phyloP scores from a whole-genome alignment of 2,113 vertebrate genomes.

The Cacatua alba region DNA sequence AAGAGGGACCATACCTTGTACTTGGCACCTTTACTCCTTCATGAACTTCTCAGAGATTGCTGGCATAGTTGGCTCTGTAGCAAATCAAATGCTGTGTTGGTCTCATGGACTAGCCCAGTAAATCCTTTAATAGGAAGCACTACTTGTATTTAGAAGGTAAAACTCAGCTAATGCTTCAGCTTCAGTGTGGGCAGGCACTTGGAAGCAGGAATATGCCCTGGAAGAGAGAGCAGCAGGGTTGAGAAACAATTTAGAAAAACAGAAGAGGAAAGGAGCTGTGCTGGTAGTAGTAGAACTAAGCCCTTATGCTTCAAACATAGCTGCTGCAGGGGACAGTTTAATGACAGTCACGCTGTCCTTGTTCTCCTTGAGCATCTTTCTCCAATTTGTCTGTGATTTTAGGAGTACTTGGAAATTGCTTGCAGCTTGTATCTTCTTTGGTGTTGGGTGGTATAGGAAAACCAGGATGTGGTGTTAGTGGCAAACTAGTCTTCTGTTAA shows the following conservation, averaged over 20 bases:
- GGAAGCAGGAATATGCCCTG: not conserved
- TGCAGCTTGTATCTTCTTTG: not conserved
- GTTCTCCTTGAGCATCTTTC: not conserved
- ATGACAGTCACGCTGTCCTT: not conserved
- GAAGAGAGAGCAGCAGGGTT: not conserved
- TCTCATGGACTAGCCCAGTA: not conserved
- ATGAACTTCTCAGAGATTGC: not conserved
- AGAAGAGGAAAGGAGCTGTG: not conserved
- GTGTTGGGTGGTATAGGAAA: not conserved
- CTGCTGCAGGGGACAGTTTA: not conserved
- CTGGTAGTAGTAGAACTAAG: not conserved
- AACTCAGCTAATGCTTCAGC: not conserved
- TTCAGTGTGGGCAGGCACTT: not conserved
- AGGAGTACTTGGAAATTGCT: not conserved
- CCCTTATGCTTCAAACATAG: not conserved
- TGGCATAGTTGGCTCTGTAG: not conserved
- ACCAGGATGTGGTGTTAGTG: not conserved
- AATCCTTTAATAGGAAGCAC: constrained; percentile 20
- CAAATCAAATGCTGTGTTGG: not conserved
- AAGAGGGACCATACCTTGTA: not conserved
- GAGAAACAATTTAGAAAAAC: not conserved
- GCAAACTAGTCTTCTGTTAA: not conserved
- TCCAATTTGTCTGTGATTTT: not conserved
- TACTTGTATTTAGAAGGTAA: constrained; percentile 19
- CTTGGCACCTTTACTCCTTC: not conserved